These are phyloP conservation scores for Mormyrops boulengeri DNA, from an alignment of 2,797 vertebrate species.

Conservation along the genomic window DNA sequence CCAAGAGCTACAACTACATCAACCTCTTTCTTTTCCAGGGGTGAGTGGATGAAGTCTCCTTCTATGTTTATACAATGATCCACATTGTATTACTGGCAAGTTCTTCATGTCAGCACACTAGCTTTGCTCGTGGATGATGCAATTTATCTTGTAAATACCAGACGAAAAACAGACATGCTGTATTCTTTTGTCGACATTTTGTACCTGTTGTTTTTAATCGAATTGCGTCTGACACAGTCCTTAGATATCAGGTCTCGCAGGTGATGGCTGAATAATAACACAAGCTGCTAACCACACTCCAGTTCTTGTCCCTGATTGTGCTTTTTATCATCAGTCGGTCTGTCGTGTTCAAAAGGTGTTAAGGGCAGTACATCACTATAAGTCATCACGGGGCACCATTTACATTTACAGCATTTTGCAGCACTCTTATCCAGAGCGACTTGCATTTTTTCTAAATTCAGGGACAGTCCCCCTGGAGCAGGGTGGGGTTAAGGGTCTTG, in stretches of 20 bases:
- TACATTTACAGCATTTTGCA: no score
- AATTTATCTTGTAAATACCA: not conserved
- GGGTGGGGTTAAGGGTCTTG: no score
- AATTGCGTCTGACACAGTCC: not conserved
- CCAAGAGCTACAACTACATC: conserved; percentile 84
- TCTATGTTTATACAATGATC: not conserved
- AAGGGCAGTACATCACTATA: not conserved
- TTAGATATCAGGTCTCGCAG: not conserved
- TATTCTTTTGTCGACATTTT: not conserved
- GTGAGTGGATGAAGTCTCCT: conserved; percentile 52
- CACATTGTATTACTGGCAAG: not conserved
- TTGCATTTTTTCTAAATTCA: no score
- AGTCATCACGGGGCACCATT: not conserved
- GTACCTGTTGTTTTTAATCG: not conserved
- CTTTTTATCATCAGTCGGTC: not conserved
- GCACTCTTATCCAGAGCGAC: no score
- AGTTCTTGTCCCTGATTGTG: not conserved
- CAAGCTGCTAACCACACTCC: not conserved
- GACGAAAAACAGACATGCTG: not conserved
- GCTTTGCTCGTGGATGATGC: not conserved
- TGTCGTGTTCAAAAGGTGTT: not conserved
- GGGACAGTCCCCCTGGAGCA: no score
- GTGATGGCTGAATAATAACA: not conserved
- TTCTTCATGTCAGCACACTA: not conserved
- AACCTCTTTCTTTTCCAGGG: conserved; percentile 87